These are phyloP conservation scores for Brachionus plicatilis DNA, from an alignment of 1,140 invertebrate genomes.

Conservation along the genomic window DNA sequence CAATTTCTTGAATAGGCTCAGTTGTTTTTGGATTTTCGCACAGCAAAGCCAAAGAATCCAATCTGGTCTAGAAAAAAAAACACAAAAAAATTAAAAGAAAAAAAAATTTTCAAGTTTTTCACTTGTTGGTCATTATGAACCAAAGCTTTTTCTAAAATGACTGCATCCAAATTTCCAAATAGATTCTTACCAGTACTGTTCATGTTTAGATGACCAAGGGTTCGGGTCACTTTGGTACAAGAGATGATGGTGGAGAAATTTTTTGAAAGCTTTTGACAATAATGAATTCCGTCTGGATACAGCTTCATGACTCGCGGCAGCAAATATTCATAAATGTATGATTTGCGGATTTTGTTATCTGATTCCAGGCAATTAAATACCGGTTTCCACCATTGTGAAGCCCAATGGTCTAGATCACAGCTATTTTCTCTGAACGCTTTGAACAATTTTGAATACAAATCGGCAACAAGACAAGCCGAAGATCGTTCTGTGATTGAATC, in stretches of 20 bases:
- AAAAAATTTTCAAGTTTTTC: neutral
- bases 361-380: neutral
- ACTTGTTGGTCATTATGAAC: neutral
- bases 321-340: slow-evolving; percentile 26
- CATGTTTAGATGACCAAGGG: neutral
- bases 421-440: neutral
- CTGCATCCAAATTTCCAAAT: neutral
- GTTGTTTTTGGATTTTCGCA: slow-evolving; percentile 68
- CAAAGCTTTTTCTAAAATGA: neutral
- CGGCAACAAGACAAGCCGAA: slow-evolving; percentile 6
- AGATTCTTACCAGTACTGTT: neutral
- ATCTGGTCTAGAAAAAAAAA: slow-evolving; percentile 43
- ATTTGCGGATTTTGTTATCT: neutral
- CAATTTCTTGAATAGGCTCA: slow-evolving; percentile 60
- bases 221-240: neutral
- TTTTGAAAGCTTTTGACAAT: slow-evolving; percentile 12
- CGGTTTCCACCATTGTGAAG: neutral
- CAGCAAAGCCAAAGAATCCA: slow-evolving; percentile 62
- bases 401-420: neutral
- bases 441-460: slow-evolving; percentile 32
- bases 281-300: slow-evolving; percentile 2
- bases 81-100: neutral
- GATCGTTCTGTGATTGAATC: neutral
- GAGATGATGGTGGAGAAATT: slow-evolving; percentile 3
- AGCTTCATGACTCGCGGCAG: slow-evolving; percentile 5